A percentile compares a stretch with the other conserved stretches of the same genome.
These are phyloP conservation scores for Pangasius krempfi DNA, from an alignment of 2,797 vertebrate genomes.

Conservation along the genomic window DNA sequence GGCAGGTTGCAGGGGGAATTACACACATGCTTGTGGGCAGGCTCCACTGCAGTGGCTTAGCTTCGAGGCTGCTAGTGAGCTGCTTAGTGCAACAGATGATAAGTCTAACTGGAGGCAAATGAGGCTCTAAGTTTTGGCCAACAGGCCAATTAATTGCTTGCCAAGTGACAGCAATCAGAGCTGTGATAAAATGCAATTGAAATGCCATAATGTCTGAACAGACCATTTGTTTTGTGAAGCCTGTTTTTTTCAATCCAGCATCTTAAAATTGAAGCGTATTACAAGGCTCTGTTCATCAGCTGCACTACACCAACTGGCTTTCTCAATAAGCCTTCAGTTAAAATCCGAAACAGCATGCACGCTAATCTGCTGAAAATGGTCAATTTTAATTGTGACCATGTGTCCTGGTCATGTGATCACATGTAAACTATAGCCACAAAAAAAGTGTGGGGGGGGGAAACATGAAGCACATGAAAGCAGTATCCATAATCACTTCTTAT, in stretches of 20 bases:
- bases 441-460: neutral
- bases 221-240: constrained; percentile 27
- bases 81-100: constrained; percentile 46
- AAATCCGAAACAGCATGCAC: neutral
- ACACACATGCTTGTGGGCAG: constrained; percentile 22
- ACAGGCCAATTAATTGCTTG: constrained; percentile 27
- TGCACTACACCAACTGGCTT: neutral
- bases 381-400: neutral
- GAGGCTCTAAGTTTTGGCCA: constrained; percentile 36
- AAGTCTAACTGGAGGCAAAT: constrained; percentile 37
- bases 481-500: constrained; percentile 30
- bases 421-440: neutral
- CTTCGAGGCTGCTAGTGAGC: constrained; percentile 32
- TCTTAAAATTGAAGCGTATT: neutral
- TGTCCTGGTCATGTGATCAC: neutral
- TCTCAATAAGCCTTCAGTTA: neutral
- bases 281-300: neutral
- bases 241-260: neutral
- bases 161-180: constrained; percentile 46
- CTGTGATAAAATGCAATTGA: constrained; percentile 33
- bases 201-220: constrained; percentile 40
- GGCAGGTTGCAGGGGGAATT: constrained; percentile 40
- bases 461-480: constrained; percentile 11
- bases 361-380: neutral
- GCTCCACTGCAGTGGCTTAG: constrained; percentile 1